Evolutionary conservation across 2,888 invertebrate genomes (phyloP), one percentile per base, ranked within the genome.

Genomic region (Phragmatobia fuliginosa): DNA sequence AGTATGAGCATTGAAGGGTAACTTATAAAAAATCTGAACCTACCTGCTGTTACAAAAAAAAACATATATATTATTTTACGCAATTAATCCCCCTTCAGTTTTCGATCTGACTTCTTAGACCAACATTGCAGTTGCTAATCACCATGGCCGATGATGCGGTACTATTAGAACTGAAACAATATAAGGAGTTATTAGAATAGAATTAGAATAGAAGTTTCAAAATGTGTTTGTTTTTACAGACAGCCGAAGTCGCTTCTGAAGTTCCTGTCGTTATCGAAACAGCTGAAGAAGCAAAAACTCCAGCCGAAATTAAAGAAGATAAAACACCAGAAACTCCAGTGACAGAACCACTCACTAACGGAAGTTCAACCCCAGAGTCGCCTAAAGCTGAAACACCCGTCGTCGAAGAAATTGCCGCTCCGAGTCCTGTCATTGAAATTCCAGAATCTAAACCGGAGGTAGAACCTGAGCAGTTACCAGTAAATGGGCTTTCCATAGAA

Each of bases 241-340:
- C 91, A 82, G 90, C 91, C 75, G 95, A 95, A 81, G 77, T 81
- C 83, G 84, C 84, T 73, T 86, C 93, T n/a, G 93, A 90, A 85
- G 78, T 45, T n/a, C 68, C 89, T 77, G 89, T 82, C 69, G 87
- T 85, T 65, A 87, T 85, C 32, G 91, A 91, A 80, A 81, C 87
- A 7, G 87, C 88, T 41, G 92, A 91, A 75, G 91, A 92, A 83
- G 87, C 79, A 16, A 91, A 90, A 82, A 78, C 88, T 63, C 86
- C 87, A 67, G 78, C 81, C 28, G 94, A 93, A 80, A 78, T 76
- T 61, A 91, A 91, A 76, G 92, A 93, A 38, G 94, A 92, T 73
- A 93, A 94, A 80, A 91, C 93, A 3, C 94, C 94, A 4, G 95
- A 95, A 74, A 95, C 95, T 10, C 96, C 96, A 64, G 92, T 94